Evolutionary conservation across 2,113 vertebrate genomes (phyloP), one percentile per base, ranked within the genome.

Genomic region (Nycticryphes semicollaris): DNA sequence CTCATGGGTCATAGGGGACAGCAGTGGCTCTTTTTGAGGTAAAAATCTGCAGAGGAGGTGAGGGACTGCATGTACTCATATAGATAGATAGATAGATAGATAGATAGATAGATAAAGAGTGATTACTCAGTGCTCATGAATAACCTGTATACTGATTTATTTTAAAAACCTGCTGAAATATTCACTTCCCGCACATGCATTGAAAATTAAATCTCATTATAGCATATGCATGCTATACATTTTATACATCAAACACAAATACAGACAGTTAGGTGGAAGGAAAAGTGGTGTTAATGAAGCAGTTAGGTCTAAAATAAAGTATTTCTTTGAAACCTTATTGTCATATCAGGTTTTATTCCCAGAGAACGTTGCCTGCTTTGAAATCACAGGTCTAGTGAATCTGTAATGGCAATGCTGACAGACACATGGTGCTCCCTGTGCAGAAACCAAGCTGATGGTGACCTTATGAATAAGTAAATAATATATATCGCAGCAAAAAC

Each of bases 391-490:
- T 73, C 79, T 92, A 51, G 53, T 63, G 84, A 91, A 85, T 91
- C 54, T 86, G 47, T 79, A 66, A 82, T 62, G 80, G 39, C 69
- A 54, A 76, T 30, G 74, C 77, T 95, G 84, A 92, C 86, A 95
- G 57, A 60, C 48, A 87, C 48, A 23, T 20, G 62, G n/a, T 6
- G 8, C 35, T 78, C 54, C 45, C 50, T 76, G 14, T 12, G 41
- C 67, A 94, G 94, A 95, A 95, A 96, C 50, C 84, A 69, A 73
- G 37, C 54, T 73, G 67, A 95, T 95, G 94, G 92, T 89, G 86
- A 94, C 48, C 28, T 95, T 67, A 76, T 54, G 57, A 76, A 91
- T 76, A 82, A 73, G n/a, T 62, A 92, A 82, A 95, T 86, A 89
- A 82, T 31, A 37, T 66, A 35, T 72, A 73, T 57, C 37, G 41